A percentile compares a stretch with the other conserved stretches of the same genome.
phyloP scores from a whole-genome alignment of 2,113 vertebrate species.

The Hipposideros armiger region DNA sequence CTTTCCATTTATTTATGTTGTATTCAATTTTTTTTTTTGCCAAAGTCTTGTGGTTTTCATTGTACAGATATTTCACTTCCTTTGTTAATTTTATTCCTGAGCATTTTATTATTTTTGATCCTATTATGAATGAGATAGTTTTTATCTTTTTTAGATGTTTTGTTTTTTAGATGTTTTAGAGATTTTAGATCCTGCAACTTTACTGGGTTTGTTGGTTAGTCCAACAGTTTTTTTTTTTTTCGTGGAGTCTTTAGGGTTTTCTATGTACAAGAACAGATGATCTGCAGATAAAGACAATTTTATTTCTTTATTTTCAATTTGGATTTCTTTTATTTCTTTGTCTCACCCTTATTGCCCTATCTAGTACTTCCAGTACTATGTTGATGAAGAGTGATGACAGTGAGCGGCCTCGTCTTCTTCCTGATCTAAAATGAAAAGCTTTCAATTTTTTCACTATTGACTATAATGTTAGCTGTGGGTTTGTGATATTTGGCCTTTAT shows the following conservation, averaged over 20 bases:
- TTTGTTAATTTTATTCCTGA: neutral
- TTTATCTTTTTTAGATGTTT: neutral
- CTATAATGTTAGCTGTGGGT: neutral
- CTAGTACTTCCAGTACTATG: neutral
- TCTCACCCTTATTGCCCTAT: neutral
- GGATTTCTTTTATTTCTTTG: neutral
- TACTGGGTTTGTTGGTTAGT: neutral
- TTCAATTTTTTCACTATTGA: neutral
- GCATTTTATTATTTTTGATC: neutral
- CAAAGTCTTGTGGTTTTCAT: neutral
- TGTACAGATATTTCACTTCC: neutral
- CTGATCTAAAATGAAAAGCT: neutral
- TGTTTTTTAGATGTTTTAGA: neutral
- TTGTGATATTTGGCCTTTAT: neutral
- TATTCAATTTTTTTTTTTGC: neutral
- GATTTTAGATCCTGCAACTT: neutral
- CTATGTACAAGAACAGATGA: neutral
- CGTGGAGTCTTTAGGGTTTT: neutral
- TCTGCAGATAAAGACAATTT: neutral
- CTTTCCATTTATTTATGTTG: neutral
- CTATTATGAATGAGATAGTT: neutral
- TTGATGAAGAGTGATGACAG: neutral
- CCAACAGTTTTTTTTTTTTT: neutral
- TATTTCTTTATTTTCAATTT: neutral
- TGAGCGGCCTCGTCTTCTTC: neutral